Evolutionary conservation across 2,797 vertebrate species (phyloP).

Genomic region (Gila robusta): DNA sequence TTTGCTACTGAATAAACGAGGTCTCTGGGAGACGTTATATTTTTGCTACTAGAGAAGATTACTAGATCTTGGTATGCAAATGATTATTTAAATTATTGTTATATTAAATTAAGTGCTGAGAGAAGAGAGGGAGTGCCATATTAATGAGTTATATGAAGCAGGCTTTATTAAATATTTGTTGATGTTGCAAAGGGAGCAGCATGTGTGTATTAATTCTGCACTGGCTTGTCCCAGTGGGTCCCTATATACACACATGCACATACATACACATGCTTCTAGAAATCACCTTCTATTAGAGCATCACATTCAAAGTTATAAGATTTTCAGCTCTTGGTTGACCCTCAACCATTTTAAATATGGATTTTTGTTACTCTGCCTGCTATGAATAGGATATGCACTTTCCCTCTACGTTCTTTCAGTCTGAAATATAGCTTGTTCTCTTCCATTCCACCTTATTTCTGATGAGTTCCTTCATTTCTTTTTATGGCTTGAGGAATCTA

Average conservation of each 20-base stretch:
- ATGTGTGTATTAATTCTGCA: slow-evolving; percentile 69
- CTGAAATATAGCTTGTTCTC: slow-evolving; percentile 32
- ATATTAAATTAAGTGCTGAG: slow-evolving; percentile 78
- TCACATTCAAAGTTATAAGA: slow-evolving; percentile 57
- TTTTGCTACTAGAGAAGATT: slow-evolving; percentile 71
- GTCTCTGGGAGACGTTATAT: slow-evolving; percentile 72
- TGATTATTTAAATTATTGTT: slow-evolving; percentile 81
- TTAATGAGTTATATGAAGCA: slow-evolving; percentile 73
- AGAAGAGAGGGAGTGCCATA: slow-evolving; percentile 70
- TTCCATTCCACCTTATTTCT: slow-evolving; percentile 40
- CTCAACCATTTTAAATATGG: slow-evolving; percentile 44
- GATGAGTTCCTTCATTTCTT: slow-evolving; percentile 46
- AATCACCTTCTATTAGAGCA: slow-evolving; percentile 34
- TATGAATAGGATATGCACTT: slow-evolving; percentile 47
- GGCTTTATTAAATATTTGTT: slow-evolving; percentile 77
- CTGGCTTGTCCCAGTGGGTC: slow-evolving; percentile 66
- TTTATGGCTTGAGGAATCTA: slow-evolving; percentile 51
- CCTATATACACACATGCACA: slow-evolving; percentile 41
- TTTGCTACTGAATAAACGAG: slow-evolving; percentile 75
- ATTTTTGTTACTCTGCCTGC: slow-evolving; percentile 47
- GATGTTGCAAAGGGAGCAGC: slow-evolving; percentile 67
- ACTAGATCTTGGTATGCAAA: slow-evolving; percentile 80
- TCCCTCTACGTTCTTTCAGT: not conserved
- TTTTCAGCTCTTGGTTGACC: slow-evolving; percentile 25
- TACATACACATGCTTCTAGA: slow-evolving; percentile 39